Evolutionary conservation across 2,797 vertebrate genomes (phyloP).

Genomic region (Alauda arvensis): DNA sequence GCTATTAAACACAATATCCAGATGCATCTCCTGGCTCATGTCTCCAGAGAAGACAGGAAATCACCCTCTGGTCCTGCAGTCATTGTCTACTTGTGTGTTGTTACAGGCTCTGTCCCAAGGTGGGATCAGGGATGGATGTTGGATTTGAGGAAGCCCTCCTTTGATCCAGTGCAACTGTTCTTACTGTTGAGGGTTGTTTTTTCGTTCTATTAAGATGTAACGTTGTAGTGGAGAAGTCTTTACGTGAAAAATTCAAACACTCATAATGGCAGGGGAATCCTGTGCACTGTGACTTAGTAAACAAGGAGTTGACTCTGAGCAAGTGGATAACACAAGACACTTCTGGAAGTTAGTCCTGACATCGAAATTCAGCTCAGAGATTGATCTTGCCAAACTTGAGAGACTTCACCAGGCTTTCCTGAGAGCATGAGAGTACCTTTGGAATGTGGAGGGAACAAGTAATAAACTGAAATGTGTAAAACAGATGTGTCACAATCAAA

Average conservation of each 20-base stretch:
- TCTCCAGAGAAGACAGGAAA: neutral
- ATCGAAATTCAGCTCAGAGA: neutral
- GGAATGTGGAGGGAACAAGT: neutral
- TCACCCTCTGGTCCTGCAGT: neutral
- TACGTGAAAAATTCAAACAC: neutral
- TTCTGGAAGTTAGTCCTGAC: neutral
- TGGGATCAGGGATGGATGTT: neutral
- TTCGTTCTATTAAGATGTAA: neutral
- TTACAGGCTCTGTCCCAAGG: neutral
- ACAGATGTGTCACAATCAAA: neutral
- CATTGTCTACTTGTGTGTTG: neutral
- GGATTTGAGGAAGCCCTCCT: neutral
- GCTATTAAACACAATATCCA: neutral
- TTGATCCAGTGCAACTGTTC: neutral
- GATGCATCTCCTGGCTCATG: neutral
- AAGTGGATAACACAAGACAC: neutral
- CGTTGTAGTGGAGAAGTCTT: neutral
- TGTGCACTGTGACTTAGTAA: fast-evolving
- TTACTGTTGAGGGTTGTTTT: neutral
- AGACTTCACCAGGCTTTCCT: neutral
- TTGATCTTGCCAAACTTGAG: neutral
- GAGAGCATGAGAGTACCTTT: neutral
- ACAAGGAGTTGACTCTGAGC: neutral
- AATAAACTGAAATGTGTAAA: neutral
- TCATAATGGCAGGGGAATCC: neutral